These are phyloP conservation scores for Aphaenogaster floridana DNA, from an alignment of 1,140 invertebrate species.

Conservation along the genomic window DNA sequence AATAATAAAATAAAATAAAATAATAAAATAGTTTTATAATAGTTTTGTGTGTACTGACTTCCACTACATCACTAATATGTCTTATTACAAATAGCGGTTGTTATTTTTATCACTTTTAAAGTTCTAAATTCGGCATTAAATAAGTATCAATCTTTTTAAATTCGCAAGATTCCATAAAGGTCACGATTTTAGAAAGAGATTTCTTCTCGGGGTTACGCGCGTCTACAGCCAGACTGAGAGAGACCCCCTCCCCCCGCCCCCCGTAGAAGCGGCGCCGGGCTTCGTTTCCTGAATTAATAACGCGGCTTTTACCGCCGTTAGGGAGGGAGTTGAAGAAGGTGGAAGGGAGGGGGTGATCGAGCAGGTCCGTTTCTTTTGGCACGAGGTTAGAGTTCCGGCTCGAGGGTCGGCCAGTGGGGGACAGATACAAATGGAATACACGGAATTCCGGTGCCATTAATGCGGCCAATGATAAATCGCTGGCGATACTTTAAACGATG, in stretches of 20 bases:
- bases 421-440: slow-evolving; percentile 85
- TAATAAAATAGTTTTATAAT: neutral
- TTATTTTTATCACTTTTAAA: neutral
- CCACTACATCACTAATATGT: neutral
- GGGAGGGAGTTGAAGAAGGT: slow-evolving; percentile 9
- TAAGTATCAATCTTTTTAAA: slow-evolving; percentile 18
- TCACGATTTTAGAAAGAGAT: slow-evolving; percentile 21
- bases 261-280: slow-evolving; percentile 23
- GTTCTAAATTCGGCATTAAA: neutral
- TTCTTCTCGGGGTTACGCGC: slow-evolving; percentile 32
- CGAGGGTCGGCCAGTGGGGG: slow-evolving; percentile 65
- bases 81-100: neutral
- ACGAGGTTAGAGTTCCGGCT: slow-evolving; percentile 76
- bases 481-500: slow-evolving; percentile 84
- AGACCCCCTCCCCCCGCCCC: neutral
- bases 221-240: slow-evolving; percentile 24
- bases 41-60: neutral
- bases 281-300: slow-evolving; percentile 74
- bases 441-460: slow-evolving; percentile 82
- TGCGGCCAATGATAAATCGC: slow-evolving; percentile 83
- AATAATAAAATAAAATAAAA: too few relatives aligned
- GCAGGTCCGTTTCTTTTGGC: slow-evolving; percentile 77
- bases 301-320: slow-evolving; percentile 56
- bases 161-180: neutral
- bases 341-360: slow-evolving; percentile 70